phyloP scores from a whole-genome alignment of 1,140 invertebrate genomes.

The Papilio helenus region DNA sequence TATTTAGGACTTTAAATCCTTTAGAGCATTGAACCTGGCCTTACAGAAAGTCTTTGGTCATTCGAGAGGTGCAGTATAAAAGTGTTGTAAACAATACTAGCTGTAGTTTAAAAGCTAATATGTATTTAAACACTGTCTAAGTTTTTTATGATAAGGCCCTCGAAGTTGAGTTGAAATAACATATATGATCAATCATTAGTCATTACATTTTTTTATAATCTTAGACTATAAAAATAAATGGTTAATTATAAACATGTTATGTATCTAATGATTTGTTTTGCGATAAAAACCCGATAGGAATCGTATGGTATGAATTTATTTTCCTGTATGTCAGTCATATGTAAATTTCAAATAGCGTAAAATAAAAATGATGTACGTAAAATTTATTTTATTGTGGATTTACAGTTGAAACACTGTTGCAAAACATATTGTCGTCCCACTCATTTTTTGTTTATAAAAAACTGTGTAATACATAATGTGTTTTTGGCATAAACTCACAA shows the following conservation, averaged over 20 bases:
- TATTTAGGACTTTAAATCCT: neutral
- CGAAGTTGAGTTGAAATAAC: neutral
- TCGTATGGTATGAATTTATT: neutral
- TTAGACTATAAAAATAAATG: neutral
- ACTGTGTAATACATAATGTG: neutral
- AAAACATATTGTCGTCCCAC: neutral
- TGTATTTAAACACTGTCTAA: no score
- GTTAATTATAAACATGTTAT: conserved; percentile 4
- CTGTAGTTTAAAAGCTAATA: no score
- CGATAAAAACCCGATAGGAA: neutral
- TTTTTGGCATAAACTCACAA: no score
- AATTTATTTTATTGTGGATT: neutral
- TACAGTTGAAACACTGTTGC: no score
- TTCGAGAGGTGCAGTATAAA: neutral
- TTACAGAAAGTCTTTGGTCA: neutral
- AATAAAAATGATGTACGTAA: neutral
- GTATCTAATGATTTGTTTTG: neutral
- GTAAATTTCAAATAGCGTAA: neutral
- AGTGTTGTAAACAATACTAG: no score
- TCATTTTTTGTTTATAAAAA: neutral
- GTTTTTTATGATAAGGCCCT: neutral
- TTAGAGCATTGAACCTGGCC: neutral
- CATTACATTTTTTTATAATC: neutral
- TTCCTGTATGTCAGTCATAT: neutral
- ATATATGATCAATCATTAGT: neutral